A percentile compares a stretch with the other conserved stretches of the same genome.
phyloP scores from a whole-genome alignment of 2,888 invertebrate species.

The Oegoconia quadripuncta region DNA sequence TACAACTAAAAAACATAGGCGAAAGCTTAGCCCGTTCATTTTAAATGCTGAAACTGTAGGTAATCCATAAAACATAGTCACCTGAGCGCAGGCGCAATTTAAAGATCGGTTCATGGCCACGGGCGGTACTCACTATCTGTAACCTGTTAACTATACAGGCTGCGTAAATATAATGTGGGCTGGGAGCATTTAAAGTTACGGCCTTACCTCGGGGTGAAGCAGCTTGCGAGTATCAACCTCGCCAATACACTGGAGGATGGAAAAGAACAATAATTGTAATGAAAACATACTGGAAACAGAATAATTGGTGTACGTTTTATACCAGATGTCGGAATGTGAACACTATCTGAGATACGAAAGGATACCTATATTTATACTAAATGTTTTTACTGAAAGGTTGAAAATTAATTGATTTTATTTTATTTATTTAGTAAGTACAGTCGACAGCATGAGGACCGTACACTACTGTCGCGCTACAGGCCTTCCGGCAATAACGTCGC shows the following conservation, averaged over 20 bases:
- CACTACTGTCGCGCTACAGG: too few species aligned
- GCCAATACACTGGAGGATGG: neutral
- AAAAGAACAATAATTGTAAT: neutral
- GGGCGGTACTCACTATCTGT: slow-evolving; percentile 68
- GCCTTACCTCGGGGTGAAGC: slow-evolving; percentile 27
- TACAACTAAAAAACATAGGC: neutral
- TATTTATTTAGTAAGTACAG: too few species aligned
- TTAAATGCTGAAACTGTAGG: neutral
- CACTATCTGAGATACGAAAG: too few species aligned
- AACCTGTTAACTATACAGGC: slow-evolving; percentile 48
- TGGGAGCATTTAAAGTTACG: slow-evolving; percentile 43
- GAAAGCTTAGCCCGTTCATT: neutral
- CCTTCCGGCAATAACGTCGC: too few species aligned
- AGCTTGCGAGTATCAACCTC: slow-evolving; percentile 4
- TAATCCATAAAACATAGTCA: slow-evolving; percentile 5
- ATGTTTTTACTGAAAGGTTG: too few species aligned
- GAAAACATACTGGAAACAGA: too few species aligned
- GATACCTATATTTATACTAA: too few species aligned
- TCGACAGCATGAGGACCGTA: too few species aligned
- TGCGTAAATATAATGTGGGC: slow-evolving; percentile 53
- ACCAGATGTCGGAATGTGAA: too few species aligned
- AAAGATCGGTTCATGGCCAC: slow-evolving; percentile 74
- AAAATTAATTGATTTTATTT: too few species aligned
- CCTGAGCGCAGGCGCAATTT: slow-evolving; percentile 54
- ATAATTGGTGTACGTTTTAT: too few species aligned